Evolutionary conservation across 2,888 invertebrate species (phyloP).

Genomic region (Callinectes sapidus): DNA sequence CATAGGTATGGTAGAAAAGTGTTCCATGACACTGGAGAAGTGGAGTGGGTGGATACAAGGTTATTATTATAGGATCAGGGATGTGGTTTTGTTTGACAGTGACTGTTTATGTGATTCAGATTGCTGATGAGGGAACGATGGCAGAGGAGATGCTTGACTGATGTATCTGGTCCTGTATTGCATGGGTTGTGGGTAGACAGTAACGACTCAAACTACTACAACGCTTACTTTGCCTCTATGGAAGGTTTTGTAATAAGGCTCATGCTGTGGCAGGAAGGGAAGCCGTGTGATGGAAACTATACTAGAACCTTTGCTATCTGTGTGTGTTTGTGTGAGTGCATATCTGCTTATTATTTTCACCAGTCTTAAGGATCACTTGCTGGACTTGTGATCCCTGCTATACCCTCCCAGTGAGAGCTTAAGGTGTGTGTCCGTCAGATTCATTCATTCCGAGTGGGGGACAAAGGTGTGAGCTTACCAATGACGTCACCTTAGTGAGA

Average conservation of each 20-base stretch:
- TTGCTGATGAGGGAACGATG: not conserved
- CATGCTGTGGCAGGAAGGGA: not conserved
- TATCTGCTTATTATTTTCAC: too few relatives aligned
- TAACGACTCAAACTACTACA: not conserved
- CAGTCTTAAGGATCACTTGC: too few relatives aligned
- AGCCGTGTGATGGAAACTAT: not conserved
- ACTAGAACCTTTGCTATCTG: not conserved
- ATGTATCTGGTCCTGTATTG: not conserved
- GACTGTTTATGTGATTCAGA: not conserved
- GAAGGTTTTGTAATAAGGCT: not conserved
- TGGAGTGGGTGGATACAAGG: not conserved
- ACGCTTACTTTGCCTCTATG: not conserved
- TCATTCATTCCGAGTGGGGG: too few relatives aligned
- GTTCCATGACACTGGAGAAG: not conserved
- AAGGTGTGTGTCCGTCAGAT: too few relatives aligned
- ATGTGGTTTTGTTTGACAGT: not conserved
- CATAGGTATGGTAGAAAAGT: slow-evolving; percentile 7
- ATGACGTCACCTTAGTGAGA: not conserved
- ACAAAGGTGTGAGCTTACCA: not conserved
- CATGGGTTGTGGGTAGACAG: not conserved
- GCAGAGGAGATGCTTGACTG: not conserved
- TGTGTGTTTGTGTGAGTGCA: not conserved
- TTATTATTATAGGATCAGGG: not conserved
- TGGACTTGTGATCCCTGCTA: too few relatives aligned
- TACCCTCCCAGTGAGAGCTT: too few relatives aligned